Evolutionary conservation across 2,797 vertebrate genomes (phyloP).

Genomic region (Sarcoramphus papa): DNA sequence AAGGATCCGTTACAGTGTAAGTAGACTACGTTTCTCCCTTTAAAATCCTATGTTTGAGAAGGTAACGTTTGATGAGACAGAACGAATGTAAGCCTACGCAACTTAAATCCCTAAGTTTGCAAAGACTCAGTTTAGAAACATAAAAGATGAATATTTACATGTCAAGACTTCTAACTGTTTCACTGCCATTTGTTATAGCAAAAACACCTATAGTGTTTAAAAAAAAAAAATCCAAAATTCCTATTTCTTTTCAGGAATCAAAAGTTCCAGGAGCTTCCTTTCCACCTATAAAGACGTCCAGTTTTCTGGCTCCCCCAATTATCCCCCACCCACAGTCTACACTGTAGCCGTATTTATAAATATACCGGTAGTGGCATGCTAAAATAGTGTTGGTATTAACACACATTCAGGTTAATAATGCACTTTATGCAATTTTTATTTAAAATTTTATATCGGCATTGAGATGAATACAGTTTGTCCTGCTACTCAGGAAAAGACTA

Average conservation of each 20-base stretch:
- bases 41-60: not conserved
- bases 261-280: not conserved
- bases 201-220: not conserved
- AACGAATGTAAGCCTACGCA: not conserved
- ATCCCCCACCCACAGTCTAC: not conserved
- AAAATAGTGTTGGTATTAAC: fast-evolving
- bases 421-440: not conserved
- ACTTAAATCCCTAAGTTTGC: not conserved
- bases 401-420: not conserved
- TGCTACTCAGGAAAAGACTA: not conserved
- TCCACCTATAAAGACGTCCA: not conserved
- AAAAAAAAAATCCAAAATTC: not conserved
- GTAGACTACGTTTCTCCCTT: not conserved
- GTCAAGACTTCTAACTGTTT: not conserved
- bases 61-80: not conserved
- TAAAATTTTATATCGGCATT: not conserved
- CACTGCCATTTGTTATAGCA: not conserved
- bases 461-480: not conserved
- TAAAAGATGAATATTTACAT: not conserved
- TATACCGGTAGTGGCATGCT: not conserved
- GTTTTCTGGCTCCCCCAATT: not conserved
- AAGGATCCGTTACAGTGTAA: not conserved
- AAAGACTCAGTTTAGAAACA: not conserved
- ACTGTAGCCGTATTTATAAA: not conserved
- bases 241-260: not conserved